Conservation (phyloP, 2,113 vertebrate genomes). For the Physeter macrocephalus region DNA sequence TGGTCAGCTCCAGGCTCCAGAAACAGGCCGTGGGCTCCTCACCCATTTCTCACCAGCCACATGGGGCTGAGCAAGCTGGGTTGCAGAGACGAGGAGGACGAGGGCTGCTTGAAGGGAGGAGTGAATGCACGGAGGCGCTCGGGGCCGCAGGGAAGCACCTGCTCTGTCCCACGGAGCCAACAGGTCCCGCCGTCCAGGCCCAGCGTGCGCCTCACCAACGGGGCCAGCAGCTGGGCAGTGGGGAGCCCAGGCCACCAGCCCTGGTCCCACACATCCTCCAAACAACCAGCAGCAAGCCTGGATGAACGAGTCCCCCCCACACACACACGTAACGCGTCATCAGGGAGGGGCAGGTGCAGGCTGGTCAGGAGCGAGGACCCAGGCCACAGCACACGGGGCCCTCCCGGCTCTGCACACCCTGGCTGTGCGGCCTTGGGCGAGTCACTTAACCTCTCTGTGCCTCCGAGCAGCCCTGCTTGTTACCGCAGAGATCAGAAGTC, state of each 20-base stretch:
- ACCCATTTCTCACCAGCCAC: neutral
- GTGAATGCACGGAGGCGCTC: rapidly evolving
- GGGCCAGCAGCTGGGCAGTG: neutral
- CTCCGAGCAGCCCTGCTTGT: neutral
- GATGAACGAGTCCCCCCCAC: rapidly evolving
- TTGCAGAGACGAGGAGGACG: too few relatives aligned
- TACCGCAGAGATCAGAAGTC: neutral
- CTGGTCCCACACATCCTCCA: neutral
- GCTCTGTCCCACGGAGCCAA: rapidly evolving
- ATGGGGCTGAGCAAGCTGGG: neutral
- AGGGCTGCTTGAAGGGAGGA: rapidly evolving
- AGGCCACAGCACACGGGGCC: neutral
- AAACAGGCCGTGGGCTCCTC: neutral
- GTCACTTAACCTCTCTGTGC: neutral
- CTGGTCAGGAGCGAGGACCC: neutral
- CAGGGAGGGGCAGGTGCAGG: neutral
- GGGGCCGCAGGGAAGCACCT: too few relatives aligned
- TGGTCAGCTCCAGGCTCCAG: neutral
- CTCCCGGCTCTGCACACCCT: neutral
- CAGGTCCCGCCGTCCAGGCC: neutral
- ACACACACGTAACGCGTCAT: rapidly evolving
- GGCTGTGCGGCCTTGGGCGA: neutral
- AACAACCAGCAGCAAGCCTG: neutral
- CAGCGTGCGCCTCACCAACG: rapidly evolving
- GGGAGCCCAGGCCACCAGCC: neutral